Evolutionary conservation across 92 coral and sea anemone genomes (phyloP).

Genomic region (Epizoanthus scotinus): DNA sequence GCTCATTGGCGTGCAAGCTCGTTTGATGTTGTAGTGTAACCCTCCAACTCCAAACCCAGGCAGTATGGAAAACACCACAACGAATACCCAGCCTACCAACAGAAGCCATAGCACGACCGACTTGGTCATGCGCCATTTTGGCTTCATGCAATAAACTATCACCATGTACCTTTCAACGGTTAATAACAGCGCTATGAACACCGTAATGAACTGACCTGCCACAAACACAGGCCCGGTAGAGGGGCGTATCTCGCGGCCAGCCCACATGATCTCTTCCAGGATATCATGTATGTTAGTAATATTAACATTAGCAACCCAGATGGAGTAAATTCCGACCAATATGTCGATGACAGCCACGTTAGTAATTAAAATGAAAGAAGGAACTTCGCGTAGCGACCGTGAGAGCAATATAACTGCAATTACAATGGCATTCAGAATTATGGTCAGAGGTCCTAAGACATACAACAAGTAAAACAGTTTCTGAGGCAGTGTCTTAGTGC

Average conservation of each 20-base stretch:
- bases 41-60: conserved; percentile 83
- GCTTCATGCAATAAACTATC: conserved; percentile 64
- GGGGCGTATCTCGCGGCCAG: conserved; percentile 73
- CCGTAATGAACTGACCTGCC: conserved; percentile 73
- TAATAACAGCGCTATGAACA: conserved; percentile 55
- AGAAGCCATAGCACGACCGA: conserved; percentile 51
- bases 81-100: conserved; percentile 60
- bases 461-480: conserved; percentile 65
- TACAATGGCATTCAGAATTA: conserved; percentile 52
- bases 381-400: conserved; percentile 49
- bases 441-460: conserved; percentile 70
- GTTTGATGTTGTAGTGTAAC: conserved; percentile 70
- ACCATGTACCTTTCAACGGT: conserved; percentile 76
- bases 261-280: conserved; percentile 80
- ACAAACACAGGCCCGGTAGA: conserved; percentile 78
- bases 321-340: conserved; percentile 59
- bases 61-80: conserved; percentile 54
- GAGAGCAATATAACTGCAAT: conserved; percentile 46
- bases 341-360: conserved; percentile 66
- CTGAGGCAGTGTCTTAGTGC: conserved; percentile 59
- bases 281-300: conserved; percentile 53
- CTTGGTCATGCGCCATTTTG: conserved; percentile 53
- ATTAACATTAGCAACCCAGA: conserved; percentile 68
- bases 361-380: conserved; percentile 64
- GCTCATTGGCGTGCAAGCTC: conserved; percentile 82